Evolutionary conservation across 2,797 vertebrate species (phyloP).

Genomic region (Parotocinclus haroldoi): DNA sequence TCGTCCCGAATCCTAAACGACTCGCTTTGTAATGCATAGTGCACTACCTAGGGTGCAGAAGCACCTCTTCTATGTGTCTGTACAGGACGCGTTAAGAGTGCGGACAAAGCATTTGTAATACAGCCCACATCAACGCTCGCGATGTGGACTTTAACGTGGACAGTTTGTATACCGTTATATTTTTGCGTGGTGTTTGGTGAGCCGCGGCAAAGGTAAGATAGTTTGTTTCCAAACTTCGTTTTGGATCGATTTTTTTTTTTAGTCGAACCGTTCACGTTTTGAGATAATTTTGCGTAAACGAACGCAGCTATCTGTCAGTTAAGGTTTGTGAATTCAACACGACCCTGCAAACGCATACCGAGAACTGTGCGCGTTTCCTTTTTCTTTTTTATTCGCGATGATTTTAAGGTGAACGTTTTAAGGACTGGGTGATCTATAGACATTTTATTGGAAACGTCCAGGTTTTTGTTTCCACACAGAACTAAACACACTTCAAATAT

Average conservation of each 20-base stretch:
- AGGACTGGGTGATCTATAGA: too few species aligned
- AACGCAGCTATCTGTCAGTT: too few species aligned
- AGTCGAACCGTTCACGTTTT: not conserved
- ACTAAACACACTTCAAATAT: too few species aligned
- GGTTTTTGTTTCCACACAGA: too few species aligned
- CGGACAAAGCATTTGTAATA: not conserved
- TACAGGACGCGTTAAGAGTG: not conserved
- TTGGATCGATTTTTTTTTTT: not conserved
- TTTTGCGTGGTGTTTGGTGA: conserved; percentile 43
- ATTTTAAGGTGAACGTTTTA: too few species aligned
- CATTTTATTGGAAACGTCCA: too few species aligned
- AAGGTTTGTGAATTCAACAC: too few species aligned
- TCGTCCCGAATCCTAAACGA: not conserved
- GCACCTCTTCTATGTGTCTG: not conserved
- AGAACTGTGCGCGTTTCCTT: too few species aligned
- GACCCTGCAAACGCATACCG: too few species aligned
- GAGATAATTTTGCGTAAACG: too few species aligned
- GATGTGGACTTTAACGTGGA: conserved; percentile 56
- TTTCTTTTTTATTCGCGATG: too few species aligned
- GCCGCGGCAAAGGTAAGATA: conserved; percentile 62
- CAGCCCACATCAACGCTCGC: conserved; percentile 34
- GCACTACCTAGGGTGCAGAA: not conserved
- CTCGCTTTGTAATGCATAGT: not conserved
- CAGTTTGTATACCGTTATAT: conserved; percentile 30
- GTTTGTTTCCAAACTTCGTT: not conserved